These are phyloP conservation scores for Tragelaphus buxtoni DNA, from an alignment of 2,113 vertebrate genomes.

Conservation along the genomic window DNA sequence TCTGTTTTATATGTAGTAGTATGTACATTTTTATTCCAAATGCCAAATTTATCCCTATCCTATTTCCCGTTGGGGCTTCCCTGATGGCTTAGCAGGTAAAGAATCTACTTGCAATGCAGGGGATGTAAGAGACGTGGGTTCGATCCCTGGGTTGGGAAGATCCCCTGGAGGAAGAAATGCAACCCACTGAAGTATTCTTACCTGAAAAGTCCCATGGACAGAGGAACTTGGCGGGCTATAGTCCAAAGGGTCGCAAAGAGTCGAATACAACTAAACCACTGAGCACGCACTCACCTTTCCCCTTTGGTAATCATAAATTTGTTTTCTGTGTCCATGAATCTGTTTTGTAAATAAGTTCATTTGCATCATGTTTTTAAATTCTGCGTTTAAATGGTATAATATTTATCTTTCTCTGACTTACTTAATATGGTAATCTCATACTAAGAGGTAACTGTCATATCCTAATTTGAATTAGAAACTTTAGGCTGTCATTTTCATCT, in stretches of 20 bases:
- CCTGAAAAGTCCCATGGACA: not conserved
- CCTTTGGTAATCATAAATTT: not conserved
- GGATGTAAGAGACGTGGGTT: not conserved
- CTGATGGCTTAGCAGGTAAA: not conserved
- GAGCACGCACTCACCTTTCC: not conserved
- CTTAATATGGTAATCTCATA: not conserved
- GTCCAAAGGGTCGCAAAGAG: not conserved
- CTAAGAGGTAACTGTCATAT: not conserved
- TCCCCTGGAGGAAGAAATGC: no score
- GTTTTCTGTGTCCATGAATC: not conserved
- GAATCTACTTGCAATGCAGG: not conserved
- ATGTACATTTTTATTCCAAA: not conserved
- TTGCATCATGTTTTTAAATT: not conserved
- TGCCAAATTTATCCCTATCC: not conserved
- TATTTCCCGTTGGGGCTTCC: not conserved
- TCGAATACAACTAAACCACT: not conserved
- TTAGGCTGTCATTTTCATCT: not conserved
- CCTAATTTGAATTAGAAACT: not conserved
- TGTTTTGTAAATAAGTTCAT: not conserved
- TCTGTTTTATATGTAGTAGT: not conserved
- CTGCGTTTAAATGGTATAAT: not conserved
- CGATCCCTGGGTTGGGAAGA: no score
- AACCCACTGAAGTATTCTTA: not conserved
- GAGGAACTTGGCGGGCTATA: not conserved
- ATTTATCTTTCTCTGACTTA: not conserved